Conservation (phyloP, 1,140 invertebrate genomes). For the Drosophila ironensis region DNA sequence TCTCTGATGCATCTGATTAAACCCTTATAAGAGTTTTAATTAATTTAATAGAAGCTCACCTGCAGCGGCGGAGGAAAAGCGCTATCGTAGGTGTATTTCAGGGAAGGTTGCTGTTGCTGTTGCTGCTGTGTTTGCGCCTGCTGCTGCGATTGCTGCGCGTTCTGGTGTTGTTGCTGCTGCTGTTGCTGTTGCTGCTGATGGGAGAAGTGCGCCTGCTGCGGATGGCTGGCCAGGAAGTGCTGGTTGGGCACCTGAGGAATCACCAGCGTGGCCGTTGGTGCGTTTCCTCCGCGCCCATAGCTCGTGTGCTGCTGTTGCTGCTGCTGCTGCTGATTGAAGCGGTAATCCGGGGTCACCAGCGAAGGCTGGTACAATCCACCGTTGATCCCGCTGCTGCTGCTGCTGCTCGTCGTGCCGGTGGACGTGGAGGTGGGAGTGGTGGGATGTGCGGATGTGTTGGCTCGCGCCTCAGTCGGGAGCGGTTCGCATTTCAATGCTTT, state of each 20-base stretch:
- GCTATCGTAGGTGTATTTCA: conserved; percentile 66
- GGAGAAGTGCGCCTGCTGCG: conserved; percentile 50
- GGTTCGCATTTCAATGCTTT: conserved; percentile 65
- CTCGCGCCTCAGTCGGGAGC: conserved; percentile 69
- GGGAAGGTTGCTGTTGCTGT: conserved; percentile 44
- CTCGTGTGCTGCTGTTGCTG: conserved; percentile 23
- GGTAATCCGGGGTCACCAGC: conserved; percentile 52
- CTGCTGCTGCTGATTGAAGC: conserved; percentile 58
- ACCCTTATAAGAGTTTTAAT: too few species aligned
- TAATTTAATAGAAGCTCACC: conserved; percentile 34
- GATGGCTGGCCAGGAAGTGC: conserved; percentile 50
- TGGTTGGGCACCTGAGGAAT: conserved; percentile 63
- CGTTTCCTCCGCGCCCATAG: conserved; percentile 44
- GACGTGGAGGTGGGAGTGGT: too few species aligned
- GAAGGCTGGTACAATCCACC: conserved; percentile 46
- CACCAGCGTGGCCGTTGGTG: conserved; percentile 35
- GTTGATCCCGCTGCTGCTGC: conserved; percentile 40
- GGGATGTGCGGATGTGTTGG: conserved; percentile 67
- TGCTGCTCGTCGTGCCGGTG: too few species aligned
- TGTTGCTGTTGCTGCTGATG: conserved; percentile 47
- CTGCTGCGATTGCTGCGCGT: too few species aligned
- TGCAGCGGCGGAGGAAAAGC: conserved; percentile 72
- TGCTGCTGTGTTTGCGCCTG: conserved; percentile 46
- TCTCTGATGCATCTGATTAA: too few species aligned
- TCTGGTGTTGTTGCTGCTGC: too few species aligned